Conservation (phyloP, 2,797 vertebrate genomes). For the Euphonia xanthogaster region DNA sequence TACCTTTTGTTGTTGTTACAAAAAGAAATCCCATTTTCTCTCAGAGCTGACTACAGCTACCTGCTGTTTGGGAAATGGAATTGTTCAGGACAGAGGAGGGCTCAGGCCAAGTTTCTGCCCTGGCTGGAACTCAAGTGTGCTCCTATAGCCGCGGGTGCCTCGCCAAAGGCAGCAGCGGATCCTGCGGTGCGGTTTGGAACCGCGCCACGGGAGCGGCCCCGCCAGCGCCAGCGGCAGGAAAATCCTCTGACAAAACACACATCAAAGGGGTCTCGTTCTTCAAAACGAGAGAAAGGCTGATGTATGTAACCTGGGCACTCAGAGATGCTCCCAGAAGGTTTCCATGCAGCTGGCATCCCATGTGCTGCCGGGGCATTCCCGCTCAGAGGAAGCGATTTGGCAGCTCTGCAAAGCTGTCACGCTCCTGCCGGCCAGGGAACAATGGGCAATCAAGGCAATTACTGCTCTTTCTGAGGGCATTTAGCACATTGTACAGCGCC, state of each 20-base stretch:
- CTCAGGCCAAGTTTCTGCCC: not conserved
- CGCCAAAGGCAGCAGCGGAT: not conserved
- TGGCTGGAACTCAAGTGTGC: not conserved
- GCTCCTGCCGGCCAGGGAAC: not conserved
- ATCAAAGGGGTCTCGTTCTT: not conserved
- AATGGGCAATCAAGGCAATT: conserved; percentile 35
- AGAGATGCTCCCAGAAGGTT: not conserved
- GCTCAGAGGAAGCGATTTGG: not conserved
- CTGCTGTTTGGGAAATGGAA: not conserved
- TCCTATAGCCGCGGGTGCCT: conserved; percentile 5
- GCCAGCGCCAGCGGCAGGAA: not conserved
- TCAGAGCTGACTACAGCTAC: not conserved
- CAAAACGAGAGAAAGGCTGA: not conserved
- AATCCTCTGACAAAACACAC: not conserved
- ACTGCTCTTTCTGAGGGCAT: not conserved
- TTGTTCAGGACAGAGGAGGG: not conserved
- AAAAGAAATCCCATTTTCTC: not conserved
- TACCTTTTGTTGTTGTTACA: not conserved
- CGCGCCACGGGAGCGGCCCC: not conserved
- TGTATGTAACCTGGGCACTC: not conserved
- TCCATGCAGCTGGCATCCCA: not conserved
- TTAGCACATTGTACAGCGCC: not conserved
- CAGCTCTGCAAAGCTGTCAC: not conserved
- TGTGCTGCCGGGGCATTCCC: not conserved
- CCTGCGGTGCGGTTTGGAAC: not conserved